Evolutionary conservation across 2,888 invertebrate species (phyloP).

Genomic region (Ametastegia equiseti): DNA sequence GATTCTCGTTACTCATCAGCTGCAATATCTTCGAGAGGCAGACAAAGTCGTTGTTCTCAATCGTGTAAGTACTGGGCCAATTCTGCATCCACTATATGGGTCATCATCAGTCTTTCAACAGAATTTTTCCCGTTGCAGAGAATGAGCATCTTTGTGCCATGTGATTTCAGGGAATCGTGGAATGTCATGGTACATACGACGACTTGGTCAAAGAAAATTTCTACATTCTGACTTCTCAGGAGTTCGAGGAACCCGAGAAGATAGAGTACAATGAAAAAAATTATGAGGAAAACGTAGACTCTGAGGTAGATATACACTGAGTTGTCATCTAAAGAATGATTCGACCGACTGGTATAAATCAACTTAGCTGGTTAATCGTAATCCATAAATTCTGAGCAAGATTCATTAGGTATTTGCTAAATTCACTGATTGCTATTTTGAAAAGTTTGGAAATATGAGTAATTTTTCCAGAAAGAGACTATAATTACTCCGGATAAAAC

Average conservation of each 20-base stretch:
- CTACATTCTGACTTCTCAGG: constrained; percentile 59
- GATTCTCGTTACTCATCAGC: constrained; percentile 83
- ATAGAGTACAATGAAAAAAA: not conserved
- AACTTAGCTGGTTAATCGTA: no score
- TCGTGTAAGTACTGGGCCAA: constrained; percentile 63
- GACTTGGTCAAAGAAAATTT: constrained; percentile 68
- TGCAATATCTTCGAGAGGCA: constrained; percentile 81
- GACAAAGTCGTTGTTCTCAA: constrained; percentile 74
- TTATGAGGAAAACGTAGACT: not conserved
- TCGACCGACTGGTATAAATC: not conserved
- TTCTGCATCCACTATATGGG: not conserved
- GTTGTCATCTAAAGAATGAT: not conserved
- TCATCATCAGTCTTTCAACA: not conserved
- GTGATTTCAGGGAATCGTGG: constrained; percentile 61
- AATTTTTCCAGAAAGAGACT: not conserved
- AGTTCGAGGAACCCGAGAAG: constrained; percentile 50
- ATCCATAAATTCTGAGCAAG: no score
- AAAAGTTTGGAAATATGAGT: not conserved
- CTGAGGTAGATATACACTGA: not conserved
- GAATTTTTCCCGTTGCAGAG: constrained; percentile 51
- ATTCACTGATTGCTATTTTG: not conserved
- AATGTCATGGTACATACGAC: constrained; percentile 70
- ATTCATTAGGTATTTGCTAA: no score
- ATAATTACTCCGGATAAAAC: constrained; percentile 53
- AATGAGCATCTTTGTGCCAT: constrained; percentile 37